phyloP scores from a whole-genome alignment of 2,888 invertebrate species.

The Trachelus troglodyta region DNA sequence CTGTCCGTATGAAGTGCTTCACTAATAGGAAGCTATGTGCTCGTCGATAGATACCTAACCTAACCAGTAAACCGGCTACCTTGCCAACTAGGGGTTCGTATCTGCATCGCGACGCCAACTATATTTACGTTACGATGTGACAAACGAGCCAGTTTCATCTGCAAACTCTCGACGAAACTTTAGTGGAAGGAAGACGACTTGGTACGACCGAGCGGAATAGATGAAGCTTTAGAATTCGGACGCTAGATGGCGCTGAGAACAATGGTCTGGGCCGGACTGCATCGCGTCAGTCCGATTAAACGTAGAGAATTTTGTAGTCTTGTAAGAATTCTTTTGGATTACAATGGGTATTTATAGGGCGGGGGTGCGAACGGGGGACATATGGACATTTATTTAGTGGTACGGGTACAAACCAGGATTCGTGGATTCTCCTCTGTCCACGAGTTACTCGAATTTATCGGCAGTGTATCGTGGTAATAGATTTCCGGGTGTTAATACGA shows the following conservation, averaged over 20 bases:
- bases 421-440: not conserved
- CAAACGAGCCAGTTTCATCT: slow-evolving; percentile 5
- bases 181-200: not conserved
- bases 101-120: not conserved
- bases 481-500: slow-evolving; percentile 29
- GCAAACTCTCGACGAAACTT: not conserved
- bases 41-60: slow-evolving; percentile 57
- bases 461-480: not conserved
- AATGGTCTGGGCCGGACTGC: not conserved
- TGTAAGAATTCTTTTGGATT: not conserved
- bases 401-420: not conserved
- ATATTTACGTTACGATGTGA: slow-evolving; percentile 11
- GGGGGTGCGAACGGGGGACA: not conserved
- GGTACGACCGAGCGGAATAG: not conserved
- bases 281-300: not conserved
- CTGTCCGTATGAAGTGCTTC: slow-evolving; percentile 53
- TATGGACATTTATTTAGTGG: not conserved
- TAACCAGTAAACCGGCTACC: slow-evolving; percentile 24
- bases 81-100: not conserved
- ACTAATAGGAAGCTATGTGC: slow-evolving; percentile 60
- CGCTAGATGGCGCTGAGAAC: not conserved
- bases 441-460: not conserved
- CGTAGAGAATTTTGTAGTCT: not conserved
- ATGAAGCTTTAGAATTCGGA: not conserved
- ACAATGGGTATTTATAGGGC: not conserved